These are phyloP conservation scores for Ellobius talpinus DNA, from an alignment of 2,113 vertebrate species.

Conservation along the genomic window DNA sequence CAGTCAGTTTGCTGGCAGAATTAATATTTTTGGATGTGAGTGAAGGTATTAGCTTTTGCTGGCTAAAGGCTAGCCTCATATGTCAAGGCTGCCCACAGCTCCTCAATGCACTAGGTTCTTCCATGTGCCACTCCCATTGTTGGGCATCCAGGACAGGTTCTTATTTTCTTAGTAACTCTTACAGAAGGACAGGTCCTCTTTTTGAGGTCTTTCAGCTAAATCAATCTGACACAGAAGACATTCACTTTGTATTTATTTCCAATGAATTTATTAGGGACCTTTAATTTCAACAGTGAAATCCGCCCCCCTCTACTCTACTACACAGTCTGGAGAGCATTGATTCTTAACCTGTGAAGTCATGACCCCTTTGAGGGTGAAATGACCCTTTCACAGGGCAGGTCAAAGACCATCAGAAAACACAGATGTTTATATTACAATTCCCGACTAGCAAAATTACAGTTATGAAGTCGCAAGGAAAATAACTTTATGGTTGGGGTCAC, in stretches of 20 bases:
- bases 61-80: not conserved
- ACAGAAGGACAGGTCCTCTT: not conserved
- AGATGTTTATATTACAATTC: not conserved
- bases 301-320: not conserved
- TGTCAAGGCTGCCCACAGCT: not conserved
- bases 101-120: not conserved
- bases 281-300: not conserved
- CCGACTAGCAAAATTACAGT: not conserved
- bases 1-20: not conserved
- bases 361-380: not conserved
- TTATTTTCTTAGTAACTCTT: not conserved
- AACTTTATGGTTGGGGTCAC: not conserved
- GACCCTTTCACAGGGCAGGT: not conserved
- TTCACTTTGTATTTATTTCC: not conserved
- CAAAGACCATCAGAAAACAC: not conserved
- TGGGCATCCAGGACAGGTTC: not conserved
- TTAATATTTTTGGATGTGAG: not conserved
- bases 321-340: not conserved
- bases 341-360: not conserved
- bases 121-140: not conserved
- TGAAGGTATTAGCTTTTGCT: not conserved
- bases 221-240: not conserved
- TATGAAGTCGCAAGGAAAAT: not conserved
- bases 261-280: not conserved
- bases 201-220: not conserved